phyloP scores from a whole-genome alignment of 2,797 vertebrate genomes.

The Gymnoscopelus microlampas region DNA sequence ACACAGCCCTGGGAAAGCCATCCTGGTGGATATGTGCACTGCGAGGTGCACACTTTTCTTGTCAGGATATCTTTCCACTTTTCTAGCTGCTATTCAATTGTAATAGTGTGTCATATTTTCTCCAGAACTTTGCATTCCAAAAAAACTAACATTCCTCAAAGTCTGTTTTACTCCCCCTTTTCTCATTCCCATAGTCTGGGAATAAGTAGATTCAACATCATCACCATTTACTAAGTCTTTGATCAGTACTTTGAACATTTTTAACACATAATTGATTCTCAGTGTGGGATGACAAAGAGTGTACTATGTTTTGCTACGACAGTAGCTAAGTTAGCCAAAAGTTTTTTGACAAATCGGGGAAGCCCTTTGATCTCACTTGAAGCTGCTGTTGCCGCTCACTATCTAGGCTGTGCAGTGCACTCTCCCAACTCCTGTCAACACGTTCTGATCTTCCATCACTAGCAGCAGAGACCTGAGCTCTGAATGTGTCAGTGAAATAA shows the following conservation, averaged over 20 bases:
- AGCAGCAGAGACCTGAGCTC: conserved; percentile 36
- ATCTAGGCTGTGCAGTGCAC: conserved; percentile 20
- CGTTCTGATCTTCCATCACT: conserved; percentile 41
- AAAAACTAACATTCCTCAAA: background rate
- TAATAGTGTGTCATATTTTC: background rate
- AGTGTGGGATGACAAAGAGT: conserved; percentile 13
- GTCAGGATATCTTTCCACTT: no score
- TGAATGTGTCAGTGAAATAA: conserved; percentile 49
- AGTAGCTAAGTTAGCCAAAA: background rate
- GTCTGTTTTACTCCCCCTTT: background rate
- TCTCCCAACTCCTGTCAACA: conserved; percentile 28
- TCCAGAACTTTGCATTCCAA: background rate
- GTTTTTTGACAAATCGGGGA: conserved; percentile 5
- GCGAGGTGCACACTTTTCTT: no score
- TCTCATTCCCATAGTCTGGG: background rate
- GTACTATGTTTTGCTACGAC: background rate
- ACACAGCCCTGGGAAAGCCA: no score
- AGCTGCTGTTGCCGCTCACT: conserved; percentile 15
- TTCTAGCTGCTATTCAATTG: no score
- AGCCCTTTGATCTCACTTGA: background rate
- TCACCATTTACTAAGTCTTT: background rate
- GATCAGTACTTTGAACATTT: conserved; percentile 6
- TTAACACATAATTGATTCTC: conserved; percentile 2
- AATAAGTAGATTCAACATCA: background rate
- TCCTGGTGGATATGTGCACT: no score